Percentiles rank a stretch among this genome's conserved stretches.
Evolutionary conservation across 2,113 vertebrate species (phyloP).

Genomic region (Halichoeres trimaculatus): DNA sequence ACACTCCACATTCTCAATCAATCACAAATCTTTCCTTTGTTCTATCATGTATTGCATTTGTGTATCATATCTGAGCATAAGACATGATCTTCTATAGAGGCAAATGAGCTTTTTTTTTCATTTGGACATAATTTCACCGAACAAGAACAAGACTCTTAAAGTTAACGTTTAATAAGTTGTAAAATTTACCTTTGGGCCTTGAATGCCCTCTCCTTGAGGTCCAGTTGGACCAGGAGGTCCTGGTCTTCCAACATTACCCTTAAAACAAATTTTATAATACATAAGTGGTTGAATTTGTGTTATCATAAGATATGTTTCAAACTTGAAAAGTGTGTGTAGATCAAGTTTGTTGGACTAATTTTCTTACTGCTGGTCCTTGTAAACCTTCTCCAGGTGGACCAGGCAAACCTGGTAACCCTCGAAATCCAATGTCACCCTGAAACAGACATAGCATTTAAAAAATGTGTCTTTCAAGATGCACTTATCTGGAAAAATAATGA

Average conservation of each 20-base stretch:
- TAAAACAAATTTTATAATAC: conserved; percentile 44
- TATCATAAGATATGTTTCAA: no score
- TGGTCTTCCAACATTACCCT: conserved; percentile 87
- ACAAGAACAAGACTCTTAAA: no score
- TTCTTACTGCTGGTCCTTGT: conserved; percentile 88
- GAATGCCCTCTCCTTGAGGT: conserved; percentile 88
- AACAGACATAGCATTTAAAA: conserved; percentile 40
- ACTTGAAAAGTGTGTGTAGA: background rate
- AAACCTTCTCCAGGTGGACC: conserved; percentile 89
- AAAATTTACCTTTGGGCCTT: conserved; percentile 88
- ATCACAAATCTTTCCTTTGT: conserved; percentile 34
- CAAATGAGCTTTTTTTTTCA: background rate
- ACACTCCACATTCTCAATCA: background rate
- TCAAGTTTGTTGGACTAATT: background rate
- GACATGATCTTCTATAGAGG: no score
- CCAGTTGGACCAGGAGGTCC: conserved; percentile 86
- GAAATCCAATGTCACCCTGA: conserved; percentile 89
- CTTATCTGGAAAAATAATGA: background rate
- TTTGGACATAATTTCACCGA: no score
- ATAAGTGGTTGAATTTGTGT: conserved; percentile 1
- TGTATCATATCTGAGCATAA: no score
- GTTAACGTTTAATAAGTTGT: background rate
- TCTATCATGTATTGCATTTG: no score
- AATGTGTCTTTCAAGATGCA: background rate
- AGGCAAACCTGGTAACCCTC: conserved; percentile 85